Evolutionary conservation across 2,797 vertebrate genomes (phyloP).

Genomic region (Morelia viridis): DNA sequence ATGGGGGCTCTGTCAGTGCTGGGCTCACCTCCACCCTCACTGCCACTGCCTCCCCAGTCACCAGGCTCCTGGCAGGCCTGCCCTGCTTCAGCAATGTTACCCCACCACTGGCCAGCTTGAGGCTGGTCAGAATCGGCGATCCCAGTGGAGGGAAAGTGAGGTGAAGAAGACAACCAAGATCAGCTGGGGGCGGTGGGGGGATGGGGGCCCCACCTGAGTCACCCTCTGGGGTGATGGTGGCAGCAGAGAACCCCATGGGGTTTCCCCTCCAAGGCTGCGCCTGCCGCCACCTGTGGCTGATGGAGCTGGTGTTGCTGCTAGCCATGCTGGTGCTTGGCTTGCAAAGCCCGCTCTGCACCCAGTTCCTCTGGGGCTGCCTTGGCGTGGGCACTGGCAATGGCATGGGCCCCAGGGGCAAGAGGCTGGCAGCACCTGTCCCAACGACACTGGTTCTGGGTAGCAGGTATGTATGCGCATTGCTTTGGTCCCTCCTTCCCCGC

Average conservation of each 20-base stretch:
- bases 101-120: background rate
- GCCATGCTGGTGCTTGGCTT: background rate
- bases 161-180: background rate
- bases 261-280: background rate
- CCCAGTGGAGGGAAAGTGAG: background rate
- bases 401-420: background rate
- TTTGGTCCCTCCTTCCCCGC: background rate
- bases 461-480: background rate
- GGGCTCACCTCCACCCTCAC: background rate
- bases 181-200: background rate
- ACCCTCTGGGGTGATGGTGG: background rate
- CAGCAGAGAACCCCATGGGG: too few relatives aligned
- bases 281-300: background rate
- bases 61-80: background rate
- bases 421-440: background rate
- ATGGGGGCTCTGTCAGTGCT: background rate
- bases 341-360: too few relatives aligned
- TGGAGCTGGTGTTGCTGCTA: background rate
- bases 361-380: background rate
- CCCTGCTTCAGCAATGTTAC: background rate
- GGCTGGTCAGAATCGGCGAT: background rate
- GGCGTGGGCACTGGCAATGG: background rate
- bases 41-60: background rate
- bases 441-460: background rate
- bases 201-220: background rate